These are phyloP conservation scores for Ooceraea biroi DNA, from an alignment of 1,140 invertebrate species.

Conservation along the genomic window DNA sequence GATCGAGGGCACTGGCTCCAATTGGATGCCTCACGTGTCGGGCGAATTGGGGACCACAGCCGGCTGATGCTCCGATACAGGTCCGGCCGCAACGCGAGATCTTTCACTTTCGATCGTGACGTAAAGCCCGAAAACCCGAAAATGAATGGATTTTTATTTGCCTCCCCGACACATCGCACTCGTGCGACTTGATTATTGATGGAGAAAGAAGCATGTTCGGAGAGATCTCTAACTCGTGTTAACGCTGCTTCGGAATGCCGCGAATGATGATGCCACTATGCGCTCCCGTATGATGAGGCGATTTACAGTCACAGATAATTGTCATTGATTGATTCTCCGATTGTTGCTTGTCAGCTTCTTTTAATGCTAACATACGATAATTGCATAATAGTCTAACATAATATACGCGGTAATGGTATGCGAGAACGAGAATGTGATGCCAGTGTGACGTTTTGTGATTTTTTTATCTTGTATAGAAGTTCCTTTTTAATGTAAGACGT, in stretches of 20 bases:
- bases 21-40: background rate
- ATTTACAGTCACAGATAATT: background rate
- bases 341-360: background rate
- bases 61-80: background rate
- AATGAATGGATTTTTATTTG: no score
- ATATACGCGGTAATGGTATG: constrained; percentile 7
- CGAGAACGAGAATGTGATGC: background rate
- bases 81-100: no score
- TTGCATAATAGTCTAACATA: background rate
- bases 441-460: background rate
- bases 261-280: background rate
- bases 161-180: no score
- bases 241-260: background rate
- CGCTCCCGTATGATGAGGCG: background rate
- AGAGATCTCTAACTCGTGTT: background rate
- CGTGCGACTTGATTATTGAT: no score
- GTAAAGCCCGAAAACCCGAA: no score
- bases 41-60: background rate
- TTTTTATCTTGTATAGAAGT: background rate
- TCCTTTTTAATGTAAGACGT: background rate
- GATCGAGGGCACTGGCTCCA: background rate
- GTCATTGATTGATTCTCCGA: background rate
- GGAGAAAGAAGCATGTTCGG: background rate
- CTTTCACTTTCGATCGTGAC: no score
- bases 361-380: background rate